These are phyloP conservation scores for Nymphalis polychloros DNA, from an alignment of 2,888 invertebrate species.

Conservation along the genomic window DNA sequence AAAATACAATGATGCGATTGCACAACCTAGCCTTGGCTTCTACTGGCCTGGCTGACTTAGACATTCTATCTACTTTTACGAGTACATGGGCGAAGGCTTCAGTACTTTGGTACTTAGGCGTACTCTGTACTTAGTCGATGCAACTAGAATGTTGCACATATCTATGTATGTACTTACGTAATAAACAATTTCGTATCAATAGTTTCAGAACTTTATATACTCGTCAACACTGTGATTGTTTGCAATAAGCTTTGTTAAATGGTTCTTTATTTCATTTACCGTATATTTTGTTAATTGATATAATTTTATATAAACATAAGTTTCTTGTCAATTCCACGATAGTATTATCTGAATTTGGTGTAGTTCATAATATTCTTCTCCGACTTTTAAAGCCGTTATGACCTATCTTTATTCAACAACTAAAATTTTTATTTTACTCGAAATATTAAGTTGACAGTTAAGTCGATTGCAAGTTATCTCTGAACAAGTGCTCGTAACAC, in stretches of 20 bases:
- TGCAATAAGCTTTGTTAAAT: slow-evolving; percentile 31
- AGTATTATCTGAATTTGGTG: too few relatives aligned
- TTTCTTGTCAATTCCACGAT: too few relatives aligned
- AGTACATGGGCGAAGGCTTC: slow-evolving; percentile 77
- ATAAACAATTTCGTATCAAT: slow-evolving; percentile 61
- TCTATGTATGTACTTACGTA: slow-evolving; percentile 47
- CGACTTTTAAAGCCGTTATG: neutral
- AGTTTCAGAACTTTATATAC: slow-evolving; percentile 60
- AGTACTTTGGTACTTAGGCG: slow-evolving; percentile 64
- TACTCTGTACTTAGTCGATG: slow-evolving; percentile 57
- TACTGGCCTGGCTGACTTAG: slow-evolving; percentile 82
- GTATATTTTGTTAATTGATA: neutral
- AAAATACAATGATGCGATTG: slow-evolving; percentile 46
- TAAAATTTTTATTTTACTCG: neutral
- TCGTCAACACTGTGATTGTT: slow-evolving; percentile 13
- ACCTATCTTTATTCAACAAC: neutral
- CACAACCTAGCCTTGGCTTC: slow-evolving; percentile 79
- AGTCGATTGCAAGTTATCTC: neutral
- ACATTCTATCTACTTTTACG: slow-evolving; percentile 82
- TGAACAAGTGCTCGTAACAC: neutral
- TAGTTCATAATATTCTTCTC: neutral
- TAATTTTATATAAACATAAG: too few relatives aligned
- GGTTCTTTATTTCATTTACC: slow-evolving; percentile 12
- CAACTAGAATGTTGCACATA: slow-evolving; percentile 48
- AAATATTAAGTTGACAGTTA: neutral